A percentile compares a stretch with the other conserved stretches of the same genome.
These are phyloP conservation scores for Chelonus insularis DNA, from an alignment of 1,140 invertebrate genomes.

Conservation along the genomic window DNA sequence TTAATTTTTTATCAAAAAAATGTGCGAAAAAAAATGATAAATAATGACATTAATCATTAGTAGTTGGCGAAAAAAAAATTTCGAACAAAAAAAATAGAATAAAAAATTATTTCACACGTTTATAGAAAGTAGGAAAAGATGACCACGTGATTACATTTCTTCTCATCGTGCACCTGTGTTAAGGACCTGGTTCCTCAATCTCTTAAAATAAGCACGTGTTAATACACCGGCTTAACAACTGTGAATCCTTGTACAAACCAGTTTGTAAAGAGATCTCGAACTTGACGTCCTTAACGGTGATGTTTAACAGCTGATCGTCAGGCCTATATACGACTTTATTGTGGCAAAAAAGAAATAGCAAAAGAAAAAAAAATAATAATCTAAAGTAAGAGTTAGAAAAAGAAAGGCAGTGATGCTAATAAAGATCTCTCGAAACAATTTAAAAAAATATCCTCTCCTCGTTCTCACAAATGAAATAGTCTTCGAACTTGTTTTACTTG, in stretches of 20 bases:
- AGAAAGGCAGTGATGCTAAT: too few species aligned
- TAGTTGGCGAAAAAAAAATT: too few species aligned
- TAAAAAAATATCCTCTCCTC: neutral
- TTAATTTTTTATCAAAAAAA: too few species aligned
- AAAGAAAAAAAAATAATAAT: too few species aligned
- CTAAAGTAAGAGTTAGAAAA: too few species aligned
- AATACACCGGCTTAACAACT: neutral
- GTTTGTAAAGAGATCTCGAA: conserved; percentile 1
- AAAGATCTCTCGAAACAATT: too few species aligned
- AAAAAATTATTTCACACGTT: too few species aligned
- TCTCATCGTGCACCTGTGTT: neutral
- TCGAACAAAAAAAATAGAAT: too few species aligned
- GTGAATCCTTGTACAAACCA: neutral
- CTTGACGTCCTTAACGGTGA: conserved; percentile 14
- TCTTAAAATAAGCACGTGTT: conserved; percentile 8
- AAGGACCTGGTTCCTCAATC: neutral
- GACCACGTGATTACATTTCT: neutral
- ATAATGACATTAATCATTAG: too few species aligned
- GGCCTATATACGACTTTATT: neutral
- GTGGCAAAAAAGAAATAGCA: neutral
- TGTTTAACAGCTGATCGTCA: neutral
- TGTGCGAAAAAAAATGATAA: too few species aligned
- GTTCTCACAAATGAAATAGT: conserved; percentile 20
- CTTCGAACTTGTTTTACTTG: conserved; percentile 6
- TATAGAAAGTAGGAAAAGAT: conserved; percentile 1